Conservation (phyloP, 2,113 vertebrate species). For the Mesembrinibis cayennensis region DNA sequence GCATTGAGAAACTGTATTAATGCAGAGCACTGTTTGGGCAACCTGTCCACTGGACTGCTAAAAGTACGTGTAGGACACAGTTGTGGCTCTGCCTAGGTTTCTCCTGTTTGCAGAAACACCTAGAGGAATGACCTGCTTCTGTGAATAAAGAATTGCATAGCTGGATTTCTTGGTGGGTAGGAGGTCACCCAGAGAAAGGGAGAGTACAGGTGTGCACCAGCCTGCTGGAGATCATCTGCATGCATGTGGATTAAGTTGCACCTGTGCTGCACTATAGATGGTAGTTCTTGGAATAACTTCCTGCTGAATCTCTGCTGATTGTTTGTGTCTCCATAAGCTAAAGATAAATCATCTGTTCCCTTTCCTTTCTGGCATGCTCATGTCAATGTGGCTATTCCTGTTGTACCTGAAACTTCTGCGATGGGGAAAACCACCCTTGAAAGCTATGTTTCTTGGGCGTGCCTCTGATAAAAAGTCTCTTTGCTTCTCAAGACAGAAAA, state of each 20-base stretch:
- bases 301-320: neutral
- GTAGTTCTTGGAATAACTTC: neutral
- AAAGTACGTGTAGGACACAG: neutral
- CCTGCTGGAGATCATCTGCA: neutral
- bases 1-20: neutral
- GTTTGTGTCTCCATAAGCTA: neutral
- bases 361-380: neutral
- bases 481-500: neutral
- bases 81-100: neutral
- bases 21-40: neutral
- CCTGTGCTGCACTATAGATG: neutral
- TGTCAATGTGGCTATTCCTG: neutral
- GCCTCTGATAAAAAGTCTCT: slow-evolving; percentile 27
- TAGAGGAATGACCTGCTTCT: neutral
- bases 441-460: slow-evolving; percentile 19
- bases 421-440: neutral
- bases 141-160: neutral
- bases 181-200: neutral
- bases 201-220: neutral
- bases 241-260: neutral
- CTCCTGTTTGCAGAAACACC: neutral
- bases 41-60: neutral
- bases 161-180: neutral
- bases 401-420: slow-evolving; percentile 18
- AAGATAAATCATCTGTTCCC: neutral